These are phyloP conservation scores for Drosophila quinaria DNA, from an alignment of 2,888 invertebrate species.

Conservation along the genomic window DNA sequence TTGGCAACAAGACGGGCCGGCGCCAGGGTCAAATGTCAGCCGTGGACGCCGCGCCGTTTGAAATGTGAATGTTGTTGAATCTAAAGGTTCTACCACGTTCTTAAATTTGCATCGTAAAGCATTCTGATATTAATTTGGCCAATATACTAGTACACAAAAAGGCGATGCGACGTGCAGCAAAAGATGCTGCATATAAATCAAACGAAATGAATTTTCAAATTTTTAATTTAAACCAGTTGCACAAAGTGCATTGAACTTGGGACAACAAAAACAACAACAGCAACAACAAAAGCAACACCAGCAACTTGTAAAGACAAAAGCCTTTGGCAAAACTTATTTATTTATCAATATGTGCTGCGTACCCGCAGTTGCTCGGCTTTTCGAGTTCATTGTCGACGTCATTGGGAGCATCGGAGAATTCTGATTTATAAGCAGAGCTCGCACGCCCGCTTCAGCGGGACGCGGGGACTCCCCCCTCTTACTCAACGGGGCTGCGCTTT, in stretches of 20 bases:
- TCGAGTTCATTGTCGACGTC: conserved; percentile 72
- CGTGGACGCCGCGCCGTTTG: conserved; percentile 51
- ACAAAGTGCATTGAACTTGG: conserved; percentile 73
- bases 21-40: conserved; percentile 78
- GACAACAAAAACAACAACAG: conserved; percentile 20
- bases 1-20: conserved; percentile 74
- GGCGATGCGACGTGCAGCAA: conserved; percentile 34
- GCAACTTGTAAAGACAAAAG: conserved; percentile 70
- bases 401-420: conserved; percentile 70
- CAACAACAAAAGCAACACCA: conserved; percentile 12
- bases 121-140: conserved; percentile 59
- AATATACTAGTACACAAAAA: conserved; percentile 43
- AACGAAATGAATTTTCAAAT: conserved; percentile 65
- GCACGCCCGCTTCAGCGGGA: conserved; percentile 27
- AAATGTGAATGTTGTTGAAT: conserved; percentile 31
- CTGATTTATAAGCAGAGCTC: conserved; percentile 75
- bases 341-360: conserved; percentile 81
- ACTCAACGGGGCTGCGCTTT: conserved; percentile 79
- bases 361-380: conserved; percentile 30
- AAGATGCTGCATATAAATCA: conserved; percentile 66
- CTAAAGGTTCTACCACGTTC: conserved; percentile 17
- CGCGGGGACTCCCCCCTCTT: conserved; percentile 8
- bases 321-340: conserved; percentile 79
- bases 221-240: conserved; percentile 80
- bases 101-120: conserved; percentile 53